Evolutionary conservation across 2,113 vertebrate genomes (phyloP).

Genomic region (Macrotis lagotis): DNA sequence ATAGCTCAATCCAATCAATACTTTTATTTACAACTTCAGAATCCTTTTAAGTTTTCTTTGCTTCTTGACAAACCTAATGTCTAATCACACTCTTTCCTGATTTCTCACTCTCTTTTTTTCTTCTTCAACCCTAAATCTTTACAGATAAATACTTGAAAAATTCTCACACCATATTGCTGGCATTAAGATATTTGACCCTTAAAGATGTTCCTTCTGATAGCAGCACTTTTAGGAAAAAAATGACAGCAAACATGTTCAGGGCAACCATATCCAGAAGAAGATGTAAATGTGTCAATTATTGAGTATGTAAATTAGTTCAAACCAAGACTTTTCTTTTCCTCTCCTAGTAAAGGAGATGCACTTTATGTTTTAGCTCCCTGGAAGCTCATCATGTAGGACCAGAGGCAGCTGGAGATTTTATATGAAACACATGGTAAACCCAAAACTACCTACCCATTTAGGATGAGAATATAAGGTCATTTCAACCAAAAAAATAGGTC

Average conservation of each 20-base stretch:
- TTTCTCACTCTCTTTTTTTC: conserved; percentile 37
- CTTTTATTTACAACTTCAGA: conserved; percentile 23
- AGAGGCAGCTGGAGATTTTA: conserved; percentile 77
- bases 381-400: conserved; percentile 75
- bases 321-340: conserved; percentile 48
- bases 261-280: conserved; percentile 83
- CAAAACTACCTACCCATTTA: conserved; percentile 51
- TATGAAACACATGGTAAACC: conserved; percentile 80
- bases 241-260: background rate
- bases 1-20: conserved; percentile 37
- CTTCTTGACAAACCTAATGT: conserved; percentile 50
- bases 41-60: conserved; percentile 54
- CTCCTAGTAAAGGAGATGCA: conserved; percentile 41
- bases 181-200: conserved; percentile 61
- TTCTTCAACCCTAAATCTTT: conserved; percentile 48
- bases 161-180: conserved; percentile 32
- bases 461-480: conserved; percentile 58
- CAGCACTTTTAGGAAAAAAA: conserved; percentile 42
- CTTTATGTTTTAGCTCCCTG: conserved; percentile 77
- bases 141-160: conserved; percentile 52
- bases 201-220: conserved; percentile 11
- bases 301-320: conserved; percentile 64
- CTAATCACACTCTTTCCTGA: conserved; percentile 49
- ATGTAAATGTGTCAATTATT: conserved; percentile 82
- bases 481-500: conserved; percentile 22